Conservation (phyloP, 2,888 invertebrate genomes). For the Nowickia ferox region DNA sequence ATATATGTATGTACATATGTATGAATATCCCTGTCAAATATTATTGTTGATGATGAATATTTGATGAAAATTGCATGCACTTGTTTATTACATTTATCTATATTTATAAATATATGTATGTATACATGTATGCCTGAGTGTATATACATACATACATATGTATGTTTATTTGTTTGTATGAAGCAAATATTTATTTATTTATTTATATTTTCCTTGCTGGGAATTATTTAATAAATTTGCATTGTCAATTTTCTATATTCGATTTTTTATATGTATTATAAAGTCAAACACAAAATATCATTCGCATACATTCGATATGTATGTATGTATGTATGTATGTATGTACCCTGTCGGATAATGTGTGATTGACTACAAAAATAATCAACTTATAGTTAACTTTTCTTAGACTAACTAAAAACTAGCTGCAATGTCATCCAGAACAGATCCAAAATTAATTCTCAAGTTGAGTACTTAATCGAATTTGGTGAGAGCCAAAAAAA, state of each 20-base stretch:
- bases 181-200: slow-evolving; percentile 29
- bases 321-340: not conserved
- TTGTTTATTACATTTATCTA: slow-evolving; percentile 23
- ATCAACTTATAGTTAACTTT: no score
- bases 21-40: slow-evolving; percentile 33
- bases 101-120: not conserved
- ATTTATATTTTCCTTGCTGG: slow-evolving; percentile 7
- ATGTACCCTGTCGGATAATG: no score
- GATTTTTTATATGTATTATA: slow-evolving; percentile 18
- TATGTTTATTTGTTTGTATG: not conserved
- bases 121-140: not conserved
- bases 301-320: not conserved
- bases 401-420: no score
- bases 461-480: no score
- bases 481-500: no score
- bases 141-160: not conserved
- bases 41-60: slow-evolving; percentile 58
- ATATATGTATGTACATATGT: not conserved
- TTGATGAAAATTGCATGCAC: slow-evolving; percentile 58
- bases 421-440: no score
- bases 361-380: no score
- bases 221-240: slow-evolving; percentile 54
- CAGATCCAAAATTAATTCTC: no score
- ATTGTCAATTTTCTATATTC: slow-evolving; percentile 47
- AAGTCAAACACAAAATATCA: slow-evolving; percentile 5